Conservation (phyloP, 2,888 invertebrate species). For the Coelopa pilipes region DNA sequence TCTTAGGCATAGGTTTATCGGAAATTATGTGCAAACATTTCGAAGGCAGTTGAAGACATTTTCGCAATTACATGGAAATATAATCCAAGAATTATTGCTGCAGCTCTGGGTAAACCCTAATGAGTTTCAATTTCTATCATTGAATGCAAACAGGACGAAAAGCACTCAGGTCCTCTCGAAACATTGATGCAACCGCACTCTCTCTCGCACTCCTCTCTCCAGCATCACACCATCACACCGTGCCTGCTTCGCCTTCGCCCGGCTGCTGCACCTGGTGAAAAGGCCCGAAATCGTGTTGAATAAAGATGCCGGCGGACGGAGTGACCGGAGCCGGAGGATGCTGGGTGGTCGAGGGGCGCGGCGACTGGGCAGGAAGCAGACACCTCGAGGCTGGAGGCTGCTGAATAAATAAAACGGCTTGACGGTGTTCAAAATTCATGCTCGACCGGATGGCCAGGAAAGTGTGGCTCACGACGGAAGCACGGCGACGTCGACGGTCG, state of each 20-base stretch:
- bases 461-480: conserved; percentile 6
- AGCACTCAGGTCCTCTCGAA: background rate
- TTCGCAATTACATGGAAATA: too few relatives aligned
- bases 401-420: conserved; percentile 27
- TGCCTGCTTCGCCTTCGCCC: background rate
- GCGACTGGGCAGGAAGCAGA: too few relatives aligned
- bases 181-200: background rate
- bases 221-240: too few relatives aligned
- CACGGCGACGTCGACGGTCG: background rate
- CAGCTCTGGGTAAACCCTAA: background rate
- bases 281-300: background rate
- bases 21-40: too few relatives aligned
- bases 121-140: background rate
- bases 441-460: background rate
- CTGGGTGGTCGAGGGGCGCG: background rate
- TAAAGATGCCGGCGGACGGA: conserved; percentile 4
- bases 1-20: too few relatives aligned
- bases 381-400: too few relatives aligned
- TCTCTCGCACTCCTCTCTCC: too few relatives aligned
- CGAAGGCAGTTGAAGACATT: too few relatives aligned
- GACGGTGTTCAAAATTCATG: conserved; percentile 22
- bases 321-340: conserved; percentile 11
- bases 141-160: too few relatives aligned
- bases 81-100: too few relatives aligned
- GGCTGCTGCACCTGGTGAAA: background rate